phyloP scores from a whole-genome alignment of 2,113 vertebrate genomes.

The Mirounga angustirostris region DNA sequence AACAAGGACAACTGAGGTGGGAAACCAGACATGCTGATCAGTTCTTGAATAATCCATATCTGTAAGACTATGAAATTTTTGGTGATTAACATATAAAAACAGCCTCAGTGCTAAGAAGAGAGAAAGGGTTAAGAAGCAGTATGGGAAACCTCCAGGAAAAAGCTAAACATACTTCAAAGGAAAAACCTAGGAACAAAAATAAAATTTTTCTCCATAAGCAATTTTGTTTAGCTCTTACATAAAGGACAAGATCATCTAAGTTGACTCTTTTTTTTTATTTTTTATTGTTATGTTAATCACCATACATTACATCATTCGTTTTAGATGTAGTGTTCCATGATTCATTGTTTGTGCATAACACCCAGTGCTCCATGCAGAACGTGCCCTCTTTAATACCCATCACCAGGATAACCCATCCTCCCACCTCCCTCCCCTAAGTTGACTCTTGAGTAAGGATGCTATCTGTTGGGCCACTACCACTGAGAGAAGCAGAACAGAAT shows the following conservation, averaged over 20 bases:
- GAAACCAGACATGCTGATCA: background rate
- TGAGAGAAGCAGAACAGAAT: background rate
- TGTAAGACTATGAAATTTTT: background rate
- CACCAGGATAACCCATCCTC: no score
- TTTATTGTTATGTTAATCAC: no score
- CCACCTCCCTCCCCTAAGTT: no score
- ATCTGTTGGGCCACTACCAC: background rate
- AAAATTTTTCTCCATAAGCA: background rate
- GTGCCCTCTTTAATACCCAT: no score
- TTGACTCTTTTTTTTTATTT: background rate
- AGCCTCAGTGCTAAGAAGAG: background rate
- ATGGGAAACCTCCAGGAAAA: background rate
- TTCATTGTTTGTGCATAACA: no score
- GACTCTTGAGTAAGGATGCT: background rate
- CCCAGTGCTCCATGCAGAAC: no score
- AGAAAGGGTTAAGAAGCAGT: background rate
- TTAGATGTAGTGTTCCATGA: no score
- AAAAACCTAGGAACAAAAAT: background rate
- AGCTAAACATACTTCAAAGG: conserved; percentile 20
- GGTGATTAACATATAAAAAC: background rate
- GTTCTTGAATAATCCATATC: background rate
- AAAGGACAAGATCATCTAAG: background rate
- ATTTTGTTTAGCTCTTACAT: background rate
- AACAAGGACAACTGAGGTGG: background rate
- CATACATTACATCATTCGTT: no score